Evolutionary conservation across 2,113 vertebrate species (phyloP).

Genomic region (Clarias magur): DNA sequence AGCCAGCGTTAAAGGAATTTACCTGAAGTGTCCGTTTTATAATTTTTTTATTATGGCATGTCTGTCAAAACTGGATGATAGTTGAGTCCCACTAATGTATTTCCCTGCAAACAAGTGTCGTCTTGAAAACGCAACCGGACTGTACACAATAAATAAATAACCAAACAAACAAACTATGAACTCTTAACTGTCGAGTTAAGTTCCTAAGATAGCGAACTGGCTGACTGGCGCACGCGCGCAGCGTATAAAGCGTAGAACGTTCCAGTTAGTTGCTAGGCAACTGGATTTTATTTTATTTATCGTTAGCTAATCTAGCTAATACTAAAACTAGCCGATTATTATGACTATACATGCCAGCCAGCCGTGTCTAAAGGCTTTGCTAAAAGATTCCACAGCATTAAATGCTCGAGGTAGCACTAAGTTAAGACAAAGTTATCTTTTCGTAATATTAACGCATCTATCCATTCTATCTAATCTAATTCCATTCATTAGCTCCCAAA

Average conservation of each 20-base stretch:
- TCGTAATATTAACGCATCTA: background rate
- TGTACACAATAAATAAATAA: background rate
- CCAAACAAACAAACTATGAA: background rate
- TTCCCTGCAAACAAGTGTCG: background rate
- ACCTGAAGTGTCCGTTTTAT: too few relatives aligned
- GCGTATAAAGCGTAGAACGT: background rate
- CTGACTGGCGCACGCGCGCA: background rate
- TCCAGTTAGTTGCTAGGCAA: background rate
- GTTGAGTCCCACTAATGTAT: background rate
- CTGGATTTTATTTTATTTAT: background rate
- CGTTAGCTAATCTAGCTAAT: background rate
- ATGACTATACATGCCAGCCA: background rate
- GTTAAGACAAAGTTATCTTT: background rate
- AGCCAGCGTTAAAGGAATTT: background rate
- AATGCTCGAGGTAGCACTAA: background rate
- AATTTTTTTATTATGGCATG: background rate
- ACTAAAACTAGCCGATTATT: background rate
- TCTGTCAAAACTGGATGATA: background rate
- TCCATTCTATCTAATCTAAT: background rate
- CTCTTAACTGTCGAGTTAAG: background rate
- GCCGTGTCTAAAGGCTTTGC: background rate
- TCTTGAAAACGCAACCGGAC: background rate
- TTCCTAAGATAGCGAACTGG: background rate
- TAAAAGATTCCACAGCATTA: background rate
- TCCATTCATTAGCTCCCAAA: background rate